phyloP scores from a whole-genome alignment of 2,888 invertebrate genomes.

The Stenolophus ochropezus region DNA sequence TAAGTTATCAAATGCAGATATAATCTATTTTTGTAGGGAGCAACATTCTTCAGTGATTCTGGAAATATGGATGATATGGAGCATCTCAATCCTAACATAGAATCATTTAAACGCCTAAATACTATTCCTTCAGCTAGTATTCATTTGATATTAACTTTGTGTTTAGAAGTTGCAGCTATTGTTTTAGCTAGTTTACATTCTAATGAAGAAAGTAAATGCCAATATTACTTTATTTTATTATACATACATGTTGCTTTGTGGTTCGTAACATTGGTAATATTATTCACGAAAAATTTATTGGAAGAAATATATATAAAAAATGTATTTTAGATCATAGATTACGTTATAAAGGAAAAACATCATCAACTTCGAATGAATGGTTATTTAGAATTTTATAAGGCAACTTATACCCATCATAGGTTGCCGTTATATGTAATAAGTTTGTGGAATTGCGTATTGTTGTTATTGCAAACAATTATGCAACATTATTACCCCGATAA shows the following conservation, averaged over 20 bases:
- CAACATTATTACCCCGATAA: slow-evolving; percentile 76
- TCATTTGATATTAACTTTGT: slow-evolving; percentile 68
- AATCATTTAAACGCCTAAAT: slow-evolving; percentile 70
- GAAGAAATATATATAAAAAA: slow-evolving; percentile 8
- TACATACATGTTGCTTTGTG: slow-evolving; percentile 77
- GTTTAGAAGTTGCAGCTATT: slow-evolving; percentile 70
- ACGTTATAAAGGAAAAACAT: slow-evolving; percentile 77
- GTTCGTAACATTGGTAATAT: slow-evolving; percentile 76
- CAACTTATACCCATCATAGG: slow-evolving; percentile 77
- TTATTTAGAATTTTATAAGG: slow-evolving; percentile 81
- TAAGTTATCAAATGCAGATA: slow-evolving; percentile 36
- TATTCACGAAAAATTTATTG: background rate
- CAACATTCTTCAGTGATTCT: slow-evolving; percentile 72
- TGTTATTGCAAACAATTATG: slow-evolving; percentile 76
- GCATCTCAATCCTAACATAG: slow-evolving; percentile 71
- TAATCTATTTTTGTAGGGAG: slow-evolving; percentile 68
- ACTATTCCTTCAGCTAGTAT: slow-evolving; percentile 69
- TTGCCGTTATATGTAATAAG: slow-evolving; percentile 79
- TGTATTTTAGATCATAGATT: slow-evolving; percentile 75
- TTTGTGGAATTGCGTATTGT: slow-evolving; percentile 77
- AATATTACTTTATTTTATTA: slow-evolving; percentile 77
- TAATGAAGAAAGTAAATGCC: slow-evolving; percentile 73
- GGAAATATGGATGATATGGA: slow-evolving; percentile 71
- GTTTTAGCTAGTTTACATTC: slow-evolving; percentile 70
- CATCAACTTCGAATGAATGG: slow-evolving; percentile 79